Conservation (phyloP, 1,140 invertebrate genomes). For the Lepidotrigona ventralis region DNA sequence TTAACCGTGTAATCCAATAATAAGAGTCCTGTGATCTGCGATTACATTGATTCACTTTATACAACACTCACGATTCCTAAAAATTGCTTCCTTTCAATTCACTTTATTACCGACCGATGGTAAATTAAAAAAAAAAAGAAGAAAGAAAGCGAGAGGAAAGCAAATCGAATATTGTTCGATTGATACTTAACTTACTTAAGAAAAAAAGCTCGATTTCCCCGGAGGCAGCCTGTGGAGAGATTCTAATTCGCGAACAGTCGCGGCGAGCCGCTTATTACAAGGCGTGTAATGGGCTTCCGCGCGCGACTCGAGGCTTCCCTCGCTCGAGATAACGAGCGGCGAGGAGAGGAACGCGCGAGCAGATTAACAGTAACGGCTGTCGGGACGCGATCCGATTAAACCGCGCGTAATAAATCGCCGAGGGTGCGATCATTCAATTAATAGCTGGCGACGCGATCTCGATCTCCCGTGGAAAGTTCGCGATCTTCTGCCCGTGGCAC, state of each 20-base stretch:
- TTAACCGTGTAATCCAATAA: not conserved
- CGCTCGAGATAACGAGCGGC: constrained; percentile 15
- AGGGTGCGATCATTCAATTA: constrained; percentile 70
- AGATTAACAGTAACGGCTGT: constrained; percentile 2
- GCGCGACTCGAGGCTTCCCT: constrained; percentile 21
- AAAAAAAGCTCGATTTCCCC: not conserved
- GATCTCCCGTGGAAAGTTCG: constrained; percentile 49
- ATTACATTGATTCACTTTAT: too few species aligned
- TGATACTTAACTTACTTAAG: not conserved
- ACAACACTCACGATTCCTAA: too few species aligned
- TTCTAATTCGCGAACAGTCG: not conserved
- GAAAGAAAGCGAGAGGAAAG: not conserved
- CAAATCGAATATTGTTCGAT: not conserved
- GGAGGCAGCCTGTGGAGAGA: not conserved
- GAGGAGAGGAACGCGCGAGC: constrained; percentile 31
- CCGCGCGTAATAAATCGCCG: constrained; percentile 63
- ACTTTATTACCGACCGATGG: too few species aligned
- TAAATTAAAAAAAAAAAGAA: too few species aligned
- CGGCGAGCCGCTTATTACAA: constrained; percentile 57
- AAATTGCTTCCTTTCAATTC: too few species aligned
- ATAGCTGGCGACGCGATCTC: constrained; percentile 41
- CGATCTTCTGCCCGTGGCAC: not conserved
- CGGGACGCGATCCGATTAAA: constrained; percentile 56
- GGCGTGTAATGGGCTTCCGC: constrained; percentile 62
- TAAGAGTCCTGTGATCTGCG: not conserved